Conservation (phyloP, 2,797 vertebrate genomes). For the Sebastes matsubarae region DNA sequence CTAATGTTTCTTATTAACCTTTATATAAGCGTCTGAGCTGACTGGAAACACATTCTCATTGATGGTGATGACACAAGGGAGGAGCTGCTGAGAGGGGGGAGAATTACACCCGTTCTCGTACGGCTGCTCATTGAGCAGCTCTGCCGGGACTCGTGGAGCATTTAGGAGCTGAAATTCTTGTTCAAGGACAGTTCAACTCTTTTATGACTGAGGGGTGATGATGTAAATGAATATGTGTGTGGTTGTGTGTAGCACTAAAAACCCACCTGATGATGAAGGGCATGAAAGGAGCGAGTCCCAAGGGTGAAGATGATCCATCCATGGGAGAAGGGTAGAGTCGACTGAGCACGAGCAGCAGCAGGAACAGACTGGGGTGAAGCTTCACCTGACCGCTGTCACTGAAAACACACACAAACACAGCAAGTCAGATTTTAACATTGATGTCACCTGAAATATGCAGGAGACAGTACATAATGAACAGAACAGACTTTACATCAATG, state of each 20-base stretch:
- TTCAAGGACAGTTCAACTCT: neutral
- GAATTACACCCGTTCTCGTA: neutral
- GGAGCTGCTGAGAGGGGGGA: neutral
- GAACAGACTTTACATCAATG: too few species aligned
- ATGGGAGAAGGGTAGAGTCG: conserved; percentile 96
- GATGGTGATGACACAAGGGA: neutral
- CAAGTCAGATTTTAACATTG: neutral
- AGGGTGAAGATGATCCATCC: conserved; percentile 90
- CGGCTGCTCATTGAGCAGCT: neutral
- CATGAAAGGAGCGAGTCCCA: conserved; percentile 90
- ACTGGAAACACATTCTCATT: conserved; percentile 17
- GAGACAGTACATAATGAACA: too few species aligned
- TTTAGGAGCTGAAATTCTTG: neutral
- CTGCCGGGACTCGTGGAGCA: neutral
- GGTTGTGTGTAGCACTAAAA: neutral
- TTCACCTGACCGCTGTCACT: conserved; percentile 85
- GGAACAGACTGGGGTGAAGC: conserved; percentile 91
- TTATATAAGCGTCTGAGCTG: neutral
- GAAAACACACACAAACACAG: conserved; percentile 39
- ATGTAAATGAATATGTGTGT: neutral
- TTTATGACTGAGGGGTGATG: neutral
- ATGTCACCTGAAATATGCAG: neutral
- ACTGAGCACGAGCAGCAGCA: conserved; percentile 92
- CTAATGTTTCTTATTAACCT: too few species aligned
- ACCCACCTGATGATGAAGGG: conserved; percentile 93